Conservation (phyloP, 2,888 invertebrate species). For the Belgica antarctica region DNA sequence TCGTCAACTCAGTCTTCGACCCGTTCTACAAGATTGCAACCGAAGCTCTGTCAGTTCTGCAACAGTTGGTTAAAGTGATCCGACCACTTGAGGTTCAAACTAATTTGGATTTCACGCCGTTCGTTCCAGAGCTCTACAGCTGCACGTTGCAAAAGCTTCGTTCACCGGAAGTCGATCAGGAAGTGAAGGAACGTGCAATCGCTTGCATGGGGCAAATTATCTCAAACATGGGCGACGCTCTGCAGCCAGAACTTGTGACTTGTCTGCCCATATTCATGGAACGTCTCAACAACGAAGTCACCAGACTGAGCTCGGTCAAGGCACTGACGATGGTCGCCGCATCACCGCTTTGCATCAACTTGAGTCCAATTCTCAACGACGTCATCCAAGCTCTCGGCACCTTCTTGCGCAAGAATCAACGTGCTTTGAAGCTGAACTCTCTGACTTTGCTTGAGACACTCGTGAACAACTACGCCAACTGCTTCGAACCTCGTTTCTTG, state of each 20-base stretch:
- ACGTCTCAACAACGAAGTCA: conserved; percentile 93
- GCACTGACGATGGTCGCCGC: conserved; percentile 92
- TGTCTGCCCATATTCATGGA: conserved; percentile 95
- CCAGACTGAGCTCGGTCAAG: conserved; percentile 92
- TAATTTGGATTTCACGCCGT: conserved; percentile 72
- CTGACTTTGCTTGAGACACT: conserved; percentile 85
- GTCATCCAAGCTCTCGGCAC: conserved; percentile 89
- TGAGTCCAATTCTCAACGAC: conserved; percentile 79
- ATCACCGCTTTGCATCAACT: conserved; percentile 80
- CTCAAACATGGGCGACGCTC: conserved; percentile 84
- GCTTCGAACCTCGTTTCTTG: conserved; percentile 66
- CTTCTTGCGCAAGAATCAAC: conserved; percentile 93
- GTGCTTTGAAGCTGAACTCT: conserved; percentile 88
- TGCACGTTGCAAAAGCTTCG: conserved; percentile 82
- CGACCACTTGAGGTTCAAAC: conserved; percentile 65
- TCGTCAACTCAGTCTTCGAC: conserved; percentile 88
- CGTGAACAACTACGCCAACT: conserved; percentile 77
- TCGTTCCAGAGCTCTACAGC: conserved; percentile 75
- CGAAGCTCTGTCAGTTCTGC: conserved; percentile 88
- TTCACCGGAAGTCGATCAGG: conserved; percentile 97
- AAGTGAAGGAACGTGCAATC: conserved; percentile 97
- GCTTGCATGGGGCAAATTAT: conserved; percentile 95
- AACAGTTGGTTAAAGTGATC: conserved; percentile 91
- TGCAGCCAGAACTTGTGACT: conserved; percentile 73
- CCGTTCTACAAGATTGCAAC: conserved; percentile 98